Percentiles rank a stretch among this genome's conserved stretches.
phyloP scores from a whole-genome alignment of 2,888 invertebrate genomes.

The Leptopilina syphax region DNA sequence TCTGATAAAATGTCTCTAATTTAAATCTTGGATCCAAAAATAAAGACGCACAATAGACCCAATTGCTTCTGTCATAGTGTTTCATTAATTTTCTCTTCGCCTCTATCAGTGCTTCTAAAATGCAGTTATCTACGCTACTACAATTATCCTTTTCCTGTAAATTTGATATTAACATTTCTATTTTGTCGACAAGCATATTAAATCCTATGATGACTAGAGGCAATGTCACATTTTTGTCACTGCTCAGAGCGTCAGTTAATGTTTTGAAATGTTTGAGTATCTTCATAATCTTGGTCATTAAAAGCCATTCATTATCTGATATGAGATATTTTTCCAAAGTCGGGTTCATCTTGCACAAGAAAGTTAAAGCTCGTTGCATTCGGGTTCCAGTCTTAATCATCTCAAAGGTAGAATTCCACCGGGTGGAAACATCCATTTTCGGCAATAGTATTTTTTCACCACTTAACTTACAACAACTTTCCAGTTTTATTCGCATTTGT shows the following conservation, averaged over 20 bases:
- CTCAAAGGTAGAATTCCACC: not conserved
- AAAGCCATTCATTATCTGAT: conserved; percentile 8
- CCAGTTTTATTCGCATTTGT: not conserved
- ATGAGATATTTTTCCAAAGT: not conserved
- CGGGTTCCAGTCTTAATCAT: conserved; percentile 1
- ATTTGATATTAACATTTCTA: not conserved
- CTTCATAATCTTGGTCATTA: not conserved
- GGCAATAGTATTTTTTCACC: not conserved
- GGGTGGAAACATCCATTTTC: not conserved
- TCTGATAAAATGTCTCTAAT: too few species aligned
- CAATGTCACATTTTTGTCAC: conserved; percentile 1
- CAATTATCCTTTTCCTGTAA: not conserved
- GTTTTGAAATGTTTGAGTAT: not conserved
- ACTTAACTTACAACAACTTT: not conserved
- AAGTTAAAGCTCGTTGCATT: not conserved
- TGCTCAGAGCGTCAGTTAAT: too few species aligned
- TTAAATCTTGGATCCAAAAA: too few species aligned
- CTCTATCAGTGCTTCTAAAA: not conserved
- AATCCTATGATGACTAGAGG: not conserved
- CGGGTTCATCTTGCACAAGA: not conserved
- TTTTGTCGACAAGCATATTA: not conserved
- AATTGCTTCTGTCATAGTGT: too few species aligned
- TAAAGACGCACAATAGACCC: not conserved
- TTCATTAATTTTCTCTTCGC: not conserved
- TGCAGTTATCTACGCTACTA: not conserved